These are phyloP conservation scores for Cephalopholis sonnerati DNA, from an alignment of 2,113 vertebrate genomes.

Conservation along the genomic window DNA sequence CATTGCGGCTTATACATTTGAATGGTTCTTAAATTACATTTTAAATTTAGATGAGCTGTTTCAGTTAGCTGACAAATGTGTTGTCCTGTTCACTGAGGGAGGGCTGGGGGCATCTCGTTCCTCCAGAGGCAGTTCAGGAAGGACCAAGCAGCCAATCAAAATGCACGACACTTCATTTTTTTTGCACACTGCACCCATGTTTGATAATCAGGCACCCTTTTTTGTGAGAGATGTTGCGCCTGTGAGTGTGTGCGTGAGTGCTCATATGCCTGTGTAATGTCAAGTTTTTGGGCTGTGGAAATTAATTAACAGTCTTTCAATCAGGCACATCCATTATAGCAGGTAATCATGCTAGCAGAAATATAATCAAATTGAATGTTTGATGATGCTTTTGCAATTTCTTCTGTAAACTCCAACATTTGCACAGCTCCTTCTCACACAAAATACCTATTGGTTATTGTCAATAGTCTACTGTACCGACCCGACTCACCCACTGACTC, in stretches of 20 bases:
- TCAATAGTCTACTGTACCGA: constrained; percentile 72
- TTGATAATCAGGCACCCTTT: constrained; percentile 48
- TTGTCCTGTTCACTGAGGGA: constrained; percentile 68
- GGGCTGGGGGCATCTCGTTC: constrained; percentile 42
- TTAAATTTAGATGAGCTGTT: constrained; percentile 85
- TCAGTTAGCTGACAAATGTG: constrained; percentile 79
- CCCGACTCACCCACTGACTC: constrained; percentile 52
- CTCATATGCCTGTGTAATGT: constrained; percentile 11
- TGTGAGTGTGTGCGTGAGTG: background rate
- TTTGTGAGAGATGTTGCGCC: constrained; percentile 10
- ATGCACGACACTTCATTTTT: constrained; percentile 24
- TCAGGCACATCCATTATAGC: constrained; percentile 71
- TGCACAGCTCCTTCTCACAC: constrained; percentile 64
- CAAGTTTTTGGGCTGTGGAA: constrained; percentile 52
- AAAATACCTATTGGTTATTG: constrained; percentile 68
- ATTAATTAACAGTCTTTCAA: constrained; percentile 76
- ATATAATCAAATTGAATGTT: constrained; percentile 78
- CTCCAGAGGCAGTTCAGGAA: constrained; percentile 23
- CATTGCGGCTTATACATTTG: constrained; percentile 79
- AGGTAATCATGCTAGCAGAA: constrained; percentile 68
- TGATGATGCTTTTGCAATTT: constrained; percentile 78
- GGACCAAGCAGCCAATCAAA: constrained; percentile 56
- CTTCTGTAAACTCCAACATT: constrained; percentile 75
- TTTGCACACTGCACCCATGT: constrained; percentile 29
- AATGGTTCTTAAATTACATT: constrained; percentile 85